Evolutionary conservation across 2,888 invertebrate genomes (phyloP).

Genomic region (Zaprionus bogoriensis): DNA sequence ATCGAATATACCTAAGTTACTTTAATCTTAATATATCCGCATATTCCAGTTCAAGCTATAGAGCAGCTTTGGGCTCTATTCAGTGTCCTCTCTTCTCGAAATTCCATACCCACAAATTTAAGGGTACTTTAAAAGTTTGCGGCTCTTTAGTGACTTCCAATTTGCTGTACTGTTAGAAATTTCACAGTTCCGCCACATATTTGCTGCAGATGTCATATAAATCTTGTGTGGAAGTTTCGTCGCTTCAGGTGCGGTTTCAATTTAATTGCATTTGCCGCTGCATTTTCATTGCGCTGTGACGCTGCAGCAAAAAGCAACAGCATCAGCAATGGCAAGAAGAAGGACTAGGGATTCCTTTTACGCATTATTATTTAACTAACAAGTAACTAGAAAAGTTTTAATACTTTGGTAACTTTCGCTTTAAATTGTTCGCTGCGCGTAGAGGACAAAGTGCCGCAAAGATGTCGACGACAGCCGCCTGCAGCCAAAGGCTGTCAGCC

Average conservation of each 20-base stretch:
- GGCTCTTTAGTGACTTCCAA: not conserved
- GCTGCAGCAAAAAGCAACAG: conserved; percentile 4
- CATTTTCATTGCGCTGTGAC: conserved; percentile 18
- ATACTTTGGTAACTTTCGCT: conserved; percentile 69
- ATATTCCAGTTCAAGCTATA: too few relatives aligned
- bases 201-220: conserved; percentile 23
- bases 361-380: conserved; percentile 76
- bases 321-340: not conserved
- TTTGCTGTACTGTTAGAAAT: not conserved
- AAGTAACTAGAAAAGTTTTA: conserved; percentile 75
- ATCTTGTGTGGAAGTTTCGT: conserved; percentile 13
- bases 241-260: conserved; percentile 52
- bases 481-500: conserved; percentile 19
- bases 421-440: conserved; percentile 64
- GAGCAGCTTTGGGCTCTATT: too few relatives aligned
- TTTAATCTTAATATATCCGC: too few relatives aligned
- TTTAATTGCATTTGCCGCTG: conserved; percentile 65
- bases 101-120: not conserved
- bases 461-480: conserved; percentile 52
- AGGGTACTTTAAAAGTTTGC: not conserved
- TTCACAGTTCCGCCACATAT: conserved; percentile 5
- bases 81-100: too few relatives aligned
- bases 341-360: conserved; percentile 58
- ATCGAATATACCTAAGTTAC: too few relatives aligned
- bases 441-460: conserved; percentile 63